phyloP scores from a whole-genome alignment of 2,113 vertebrate species.

The Epinephelus moara region DNA sequence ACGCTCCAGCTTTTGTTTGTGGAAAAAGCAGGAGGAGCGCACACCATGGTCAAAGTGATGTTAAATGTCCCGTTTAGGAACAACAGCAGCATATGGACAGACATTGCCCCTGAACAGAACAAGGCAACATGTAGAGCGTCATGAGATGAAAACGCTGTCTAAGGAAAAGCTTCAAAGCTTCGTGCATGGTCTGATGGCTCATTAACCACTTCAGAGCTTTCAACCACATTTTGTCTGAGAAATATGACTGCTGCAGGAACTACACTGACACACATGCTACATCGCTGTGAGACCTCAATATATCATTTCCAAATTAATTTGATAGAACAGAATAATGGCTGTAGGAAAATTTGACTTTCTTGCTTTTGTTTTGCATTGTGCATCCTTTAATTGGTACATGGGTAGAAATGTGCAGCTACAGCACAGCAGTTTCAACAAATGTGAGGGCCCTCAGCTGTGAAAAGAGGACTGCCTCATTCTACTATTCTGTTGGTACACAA shows the following conservation, averaged over 20 bases:
- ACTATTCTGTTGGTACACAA: background rate
- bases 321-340: background rate
- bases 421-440: background rate
- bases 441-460: background rate
- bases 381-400: background rate
- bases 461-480: background rate
- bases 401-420: background rate
- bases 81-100: conserved; percentile 53
- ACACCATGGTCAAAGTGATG: conserved; percentile 69
- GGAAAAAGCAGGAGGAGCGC: conserved; percentile 66
- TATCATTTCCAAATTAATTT: background rate
- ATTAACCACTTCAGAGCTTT: conserved; percentile 55
- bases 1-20: conserved; percentile 62
- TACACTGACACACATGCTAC: background rate
- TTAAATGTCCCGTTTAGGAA: conserved; percentile 64
- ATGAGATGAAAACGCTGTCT: conserved; percentile 21
- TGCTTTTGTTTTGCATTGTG: background rate
- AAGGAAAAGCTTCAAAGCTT: conserved; percentile 20
- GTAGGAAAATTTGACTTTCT: background rate
- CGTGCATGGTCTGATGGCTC: conserved; percentile 23
- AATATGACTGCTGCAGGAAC: conserved; percentile 10
- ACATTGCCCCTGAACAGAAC: conserved; percentile 37
- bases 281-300: background rate
- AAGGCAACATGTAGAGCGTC: conserved; percentile 35
- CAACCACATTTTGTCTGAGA: conserved; percentile 16